These are phyloP conservation scores for Proisotoma minuta DNA, from an alignment of 2,888 invertebrate genomes.

Conservation along the genomic window DNA sequence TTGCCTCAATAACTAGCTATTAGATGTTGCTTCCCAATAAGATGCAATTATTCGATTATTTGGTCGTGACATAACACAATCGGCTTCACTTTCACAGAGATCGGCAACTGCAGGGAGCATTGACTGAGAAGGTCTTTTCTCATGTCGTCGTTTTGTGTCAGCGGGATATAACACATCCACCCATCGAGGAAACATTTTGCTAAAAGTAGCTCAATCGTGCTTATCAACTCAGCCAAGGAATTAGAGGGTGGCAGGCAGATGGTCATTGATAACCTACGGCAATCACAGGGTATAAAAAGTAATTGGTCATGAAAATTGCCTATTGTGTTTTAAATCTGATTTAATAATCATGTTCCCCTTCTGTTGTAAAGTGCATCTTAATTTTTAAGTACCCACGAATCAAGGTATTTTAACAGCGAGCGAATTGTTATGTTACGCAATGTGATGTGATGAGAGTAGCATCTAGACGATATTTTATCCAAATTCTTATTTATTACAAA, in stretches of 20 bases:
- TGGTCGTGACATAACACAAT: conserved; percentile 5
- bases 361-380: too few species aligned
- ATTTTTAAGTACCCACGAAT: too few species aligned
- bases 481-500: too few species aligned
- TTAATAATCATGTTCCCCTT: too few species aligned
- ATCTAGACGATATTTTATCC: too few species aligned
- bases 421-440: too few species aligned
- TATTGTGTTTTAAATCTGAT: background rate
- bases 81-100: conserved; percentile 5
- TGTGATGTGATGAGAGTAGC: too few species aligned
- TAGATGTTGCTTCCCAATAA: too few species aligned
- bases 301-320: conserved; percentile 12
- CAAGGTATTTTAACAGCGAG: too few species aligned
- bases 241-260: conserved; percentile 4
- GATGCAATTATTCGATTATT: background rate
- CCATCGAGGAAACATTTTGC: background rate
- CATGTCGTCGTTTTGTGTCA: too few species aligned
- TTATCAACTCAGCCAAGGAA: background rate
- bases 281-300: background rate
- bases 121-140: background rate
- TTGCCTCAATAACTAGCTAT: too few species aligned
- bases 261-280: conserved; percentile 3
- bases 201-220: background rate
- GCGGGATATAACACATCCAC: too few species aligned
- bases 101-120: background rate